A percentile compares a stretch with the other conserved stretches of the same genome.
Conservation (phyloP, 92 coral and sea anemone species). For the Virgularia gustaviana region DNA sequence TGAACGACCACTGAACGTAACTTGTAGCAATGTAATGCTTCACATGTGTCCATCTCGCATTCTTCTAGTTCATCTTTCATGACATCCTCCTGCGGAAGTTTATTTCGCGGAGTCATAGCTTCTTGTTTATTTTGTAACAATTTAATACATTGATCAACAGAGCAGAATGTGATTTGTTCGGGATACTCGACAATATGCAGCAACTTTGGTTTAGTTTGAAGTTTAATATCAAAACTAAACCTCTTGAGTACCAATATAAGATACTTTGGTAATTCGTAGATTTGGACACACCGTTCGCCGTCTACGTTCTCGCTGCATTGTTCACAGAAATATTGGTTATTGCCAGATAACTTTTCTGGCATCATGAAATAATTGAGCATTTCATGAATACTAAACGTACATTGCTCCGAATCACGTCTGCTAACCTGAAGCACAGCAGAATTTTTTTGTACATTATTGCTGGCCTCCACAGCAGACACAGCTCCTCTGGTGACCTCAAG, state of each 20-base stretch:
- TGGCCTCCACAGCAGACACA: conserved; percentile 43
- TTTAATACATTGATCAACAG: conserved; percentile 26
- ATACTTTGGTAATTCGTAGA: conserved; percentile 67
- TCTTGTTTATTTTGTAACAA: background rate
- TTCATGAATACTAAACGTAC: conserved; percentile 65
- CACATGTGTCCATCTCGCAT: conserved; percentile 31
- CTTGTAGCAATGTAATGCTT: conserved; percentile 57
- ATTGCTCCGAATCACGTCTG: conserved; percentile 40
- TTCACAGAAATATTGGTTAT: conserved; percentile 87
- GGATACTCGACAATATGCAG: conserved; percentile 83
- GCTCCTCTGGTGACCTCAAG: conserved; percentile 49
- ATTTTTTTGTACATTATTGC: conserved; percentile 31
- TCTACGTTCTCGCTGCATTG: conserved; percentile 81
- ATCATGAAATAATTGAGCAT: conserved; percentile 83
- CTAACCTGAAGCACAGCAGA: conserved; percentile 32
- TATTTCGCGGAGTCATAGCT: background rate
- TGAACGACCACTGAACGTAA: conserved; percentile 89
- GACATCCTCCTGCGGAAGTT: background rate
- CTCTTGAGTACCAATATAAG: conserved; percentile 82
- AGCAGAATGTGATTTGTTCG: conserved; percentile 54
- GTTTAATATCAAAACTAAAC: conserved; percentile 76
- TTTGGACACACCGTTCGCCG: conserved; percentile 84
- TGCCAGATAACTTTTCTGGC: conserved; percentile 79
- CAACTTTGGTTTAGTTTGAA: conserved; percentile 85
- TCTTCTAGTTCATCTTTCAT: conserved; percentile 9